A percentile compares a stretch with the other conserved stretches of the same genome.
Conservation (phyloP, 1,140 invertebrate species). For the Wiebesia pumilae region DNA sequence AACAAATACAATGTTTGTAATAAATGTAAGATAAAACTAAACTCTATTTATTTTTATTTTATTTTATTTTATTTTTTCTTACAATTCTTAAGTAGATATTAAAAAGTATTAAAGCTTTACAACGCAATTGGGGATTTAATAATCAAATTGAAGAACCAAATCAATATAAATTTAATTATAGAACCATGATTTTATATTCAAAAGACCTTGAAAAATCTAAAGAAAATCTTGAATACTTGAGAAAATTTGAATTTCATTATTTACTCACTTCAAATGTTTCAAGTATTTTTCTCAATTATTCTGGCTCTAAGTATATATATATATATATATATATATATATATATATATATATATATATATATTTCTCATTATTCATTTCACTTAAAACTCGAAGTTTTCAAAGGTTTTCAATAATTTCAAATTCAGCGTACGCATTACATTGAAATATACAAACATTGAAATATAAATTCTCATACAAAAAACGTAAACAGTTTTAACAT, state of each 20-base stretch:
- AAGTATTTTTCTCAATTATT: not conserved
- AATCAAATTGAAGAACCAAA: not conserved
- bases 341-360: not conserved
- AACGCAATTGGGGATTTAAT: too few species aligned
- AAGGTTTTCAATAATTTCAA: not conserved
- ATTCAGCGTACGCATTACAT: not conserved
- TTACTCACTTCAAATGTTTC: constrained; percentile 10
- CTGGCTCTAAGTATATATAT: too few species aligned
- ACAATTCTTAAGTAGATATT: too few species aligned
- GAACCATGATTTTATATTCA: not conserved
- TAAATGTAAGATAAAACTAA: too few species aligned
- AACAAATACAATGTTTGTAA: too few species aligned
- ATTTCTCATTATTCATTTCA: not conserved
- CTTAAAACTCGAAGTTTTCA: not conserved
- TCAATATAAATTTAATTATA: not conserved
- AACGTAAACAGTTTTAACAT: too few species aligned
- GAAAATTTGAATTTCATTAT: constrained; percentile 13
- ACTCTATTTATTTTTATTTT: too few species aligned
- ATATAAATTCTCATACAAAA: too few species aligned
- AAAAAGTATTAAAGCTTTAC: too few species aligned
- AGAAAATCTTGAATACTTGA: not conserved
- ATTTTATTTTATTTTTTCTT: too few species aligned
- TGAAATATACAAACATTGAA: not conserved
- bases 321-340: too few species aligned
- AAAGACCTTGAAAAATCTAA: not conserved